A percentile compares a stretch with the other conserved stretches of the same genome.
phyloP scores from a whole-genome alignment of 2,797 vertebrate species.

The Atherinosoma microstoma region DNA sequence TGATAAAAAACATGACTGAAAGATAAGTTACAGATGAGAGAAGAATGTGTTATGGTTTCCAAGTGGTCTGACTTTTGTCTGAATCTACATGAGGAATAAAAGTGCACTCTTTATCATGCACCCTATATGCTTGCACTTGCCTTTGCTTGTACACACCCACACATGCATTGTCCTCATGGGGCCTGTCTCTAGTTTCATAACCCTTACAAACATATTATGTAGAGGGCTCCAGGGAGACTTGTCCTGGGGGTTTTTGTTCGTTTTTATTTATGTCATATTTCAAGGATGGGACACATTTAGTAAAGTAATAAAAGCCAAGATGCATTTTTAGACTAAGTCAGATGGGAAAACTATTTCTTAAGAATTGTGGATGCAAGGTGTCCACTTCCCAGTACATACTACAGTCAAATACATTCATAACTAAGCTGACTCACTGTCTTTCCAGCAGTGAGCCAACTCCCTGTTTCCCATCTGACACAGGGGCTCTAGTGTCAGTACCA shows the following conservation, averaged over 20 bases:
- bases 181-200: conserved; percentile 45
- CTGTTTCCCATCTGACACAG: conserved; percentile 2
- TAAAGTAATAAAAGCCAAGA: neutral
- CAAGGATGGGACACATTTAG: neutral
- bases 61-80: conserved; percentile 25
- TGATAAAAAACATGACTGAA: neutral
- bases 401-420: conserved; percentile 1
- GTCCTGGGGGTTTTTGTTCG: neutral
- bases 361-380: neutral
- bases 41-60: conserved; percentile 40
- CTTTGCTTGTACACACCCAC: conserved; percentile 69
- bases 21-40: conserved; percentile 51
- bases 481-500: conserved; percentile 1
- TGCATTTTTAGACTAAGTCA: neutral
- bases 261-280: conserved; percentile 12
- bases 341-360: neutral
- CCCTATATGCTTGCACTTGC: conserved; percentile 57
- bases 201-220: conserved; percentile 14
- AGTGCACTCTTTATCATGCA: conserved; percentile 26
- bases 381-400: neutral
- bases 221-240: conserved; percentile 4
- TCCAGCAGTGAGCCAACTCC: neutral
- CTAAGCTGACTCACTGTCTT: neutral
- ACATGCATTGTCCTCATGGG: conserved; percentile 37
- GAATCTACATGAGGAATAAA: conserved; percentile 36